Evolutionary conservation across 2,113 vertebrate species (phyloP), one percentile per base, ranked within the genome.

Genomic region (Rhizomys pruinosus): DNA sequence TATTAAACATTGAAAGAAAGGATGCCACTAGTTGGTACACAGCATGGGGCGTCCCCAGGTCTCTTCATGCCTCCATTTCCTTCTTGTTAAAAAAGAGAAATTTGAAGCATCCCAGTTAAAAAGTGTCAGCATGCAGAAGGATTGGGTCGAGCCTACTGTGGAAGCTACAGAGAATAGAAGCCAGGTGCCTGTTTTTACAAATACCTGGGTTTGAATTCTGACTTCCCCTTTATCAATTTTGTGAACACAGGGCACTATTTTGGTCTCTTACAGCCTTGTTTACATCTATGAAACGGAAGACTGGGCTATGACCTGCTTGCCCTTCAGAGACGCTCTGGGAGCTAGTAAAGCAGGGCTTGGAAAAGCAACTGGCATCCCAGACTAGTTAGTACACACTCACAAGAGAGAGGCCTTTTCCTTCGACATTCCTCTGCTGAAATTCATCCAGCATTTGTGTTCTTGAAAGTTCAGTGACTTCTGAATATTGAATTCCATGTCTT

Each of bases 401-500:
- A 15, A 22, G 12, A 61, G 55, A 27, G 44, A 7, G 1, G 15
- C 5, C 39, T 92, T 59, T 79, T 25, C 34, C 32, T 55, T n/a
- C 59, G 77, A 44, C 4, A 12, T 52, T 84, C 39, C 63, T 78
- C 64, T 78, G 63, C 32, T 85, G 39, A 47, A 90, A 37, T 11
- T 74, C 44, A 66, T 69, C 69, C 90, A 37, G 19, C 12, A 47
- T 84, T 91, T 87, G 78, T 59, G 5, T 22, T 39, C 55, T 29
- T 1, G 0, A 71, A 85, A 27, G 11, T 25, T 34, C 32, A 81
- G 37, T 17, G 27, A 52, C 37, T 84, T 73, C 77, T 91, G 68
- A 37, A 27, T 85, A 44, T 80, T 90, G 84, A 95, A 93, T 84
- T 91, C 42, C 59, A 5, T 32, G 64, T 86, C 90, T 20, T 90